Conservation (phyloP, 2,797 vertebrate species). For the Diplodus sargus region DNA sequence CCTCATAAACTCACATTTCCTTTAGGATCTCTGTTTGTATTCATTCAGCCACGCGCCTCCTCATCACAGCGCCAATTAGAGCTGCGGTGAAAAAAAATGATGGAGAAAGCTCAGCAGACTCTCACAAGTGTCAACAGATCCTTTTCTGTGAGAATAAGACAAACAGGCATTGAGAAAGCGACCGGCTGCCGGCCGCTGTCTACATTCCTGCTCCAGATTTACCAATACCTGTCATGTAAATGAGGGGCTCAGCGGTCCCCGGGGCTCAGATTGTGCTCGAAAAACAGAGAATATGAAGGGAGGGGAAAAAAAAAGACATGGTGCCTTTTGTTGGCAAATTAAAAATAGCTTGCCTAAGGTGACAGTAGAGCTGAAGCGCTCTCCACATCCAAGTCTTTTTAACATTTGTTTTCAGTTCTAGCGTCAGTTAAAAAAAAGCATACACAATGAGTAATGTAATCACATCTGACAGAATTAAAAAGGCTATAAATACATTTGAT, state of each 20-base stretch:
- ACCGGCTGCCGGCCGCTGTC: slow-evolving; percentile 39
- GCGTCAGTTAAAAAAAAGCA: slow-evolving; percentile 45
- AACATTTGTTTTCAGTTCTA: slow-evolving; percentile 64
- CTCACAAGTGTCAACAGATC: slow-evolving; percentile 51
- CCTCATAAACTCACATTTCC: slow-evolving; percentile 36
- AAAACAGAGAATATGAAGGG: slow-evolving; percentile 49
- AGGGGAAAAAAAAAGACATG: slow-evolving; percentile 1
- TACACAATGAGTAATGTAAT: slow-evolving; percentile 52
- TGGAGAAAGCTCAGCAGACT: slow-evolving; percentile 26
- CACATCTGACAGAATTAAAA: slow-evolving; percentile 63
- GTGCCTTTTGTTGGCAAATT: slow-evolving; percentile 76
- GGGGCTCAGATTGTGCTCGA: slow-evolving; percentile 55
- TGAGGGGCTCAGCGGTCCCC: slow-evolving; percentile 59
- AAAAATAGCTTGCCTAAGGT: slow-evolving; percentile 78
- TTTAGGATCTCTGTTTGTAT: slow-evolving; percentile 35
- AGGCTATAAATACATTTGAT: slow-evolving; percentile 51
- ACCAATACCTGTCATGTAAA: slow-evolving; percentile 75
- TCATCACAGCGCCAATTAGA: slow-evolving; percentile 58
- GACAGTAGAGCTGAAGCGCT: slow-evolving; percentile 66
- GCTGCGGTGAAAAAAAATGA: slow-evolving; percentile 46
- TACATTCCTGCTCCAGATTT: slow-evolving; percentile 55
- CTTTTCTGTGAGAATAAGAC: slow-evolving; percentile 39
- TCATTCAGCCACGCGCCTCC: slow-evolving; percentile 39
- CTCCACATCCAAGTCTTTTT: slow-evolving; percentile 45
- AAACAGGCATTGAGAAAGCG: slow-evolving; percentile 37